phyloP scores from a whole-genome alignment of 2,113 vertebrate species.

The Sinocyclocheilus maitianheensis region DNA sequence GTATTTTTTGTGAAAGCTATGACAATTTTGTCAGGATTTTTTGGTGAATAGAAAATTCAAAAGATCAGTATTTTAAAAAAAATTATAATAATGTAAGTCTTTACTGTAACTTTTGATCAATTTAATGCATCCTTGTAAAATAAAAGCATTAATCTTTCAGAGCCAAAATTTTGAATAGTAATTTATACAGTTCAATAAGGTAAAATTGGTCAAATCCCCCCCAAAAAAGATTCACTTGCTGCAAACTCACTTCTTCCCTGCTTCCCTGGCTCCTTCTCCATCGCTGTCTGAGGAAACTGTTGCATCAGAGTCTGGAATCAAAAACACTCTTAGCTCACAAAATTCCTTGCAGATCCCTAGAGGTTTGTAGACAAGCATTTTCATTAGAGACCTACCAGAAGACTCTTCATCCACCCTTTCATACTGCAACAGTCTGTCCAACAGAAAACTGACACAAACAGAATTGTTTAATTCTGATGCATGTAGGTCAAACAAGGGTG shows the following conservation, averaged over 20 bases:
- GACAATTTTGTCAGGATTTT: too few relatives aligned
- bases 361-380: not conserved
- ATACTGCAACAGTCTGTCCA: conserved; percentile 88
- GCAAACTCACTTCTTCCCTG: conserved; percentile 80
- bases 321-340: not conserved
- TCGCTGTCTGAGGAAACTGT: conserved; percentile 91
- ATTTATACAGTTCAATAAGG: too few relatives aligned
- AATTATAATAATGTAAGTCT: too few relatives aligned
- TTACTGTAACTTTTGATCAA: too few relatives aligned
- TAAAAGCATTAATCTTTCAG: too few relatives aligned
- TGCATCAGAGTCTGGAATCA: conserved; percentile 83
- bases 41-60: too few relatives aligned
- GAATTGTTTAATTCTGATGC: not conserved
- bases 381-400: conserved; percentile 74
- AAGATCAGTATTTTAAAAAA: too few relatives aligned
- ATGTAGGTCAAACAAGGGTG: not conserved
- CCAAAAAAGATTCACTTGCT: not conserved
- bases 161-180: too few relatives aligned
- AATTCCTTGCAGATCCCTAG: not conserved
- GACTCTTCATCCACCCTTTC: conserved; percentile 92
- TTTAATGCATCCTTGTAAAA: too few relatives aligned
- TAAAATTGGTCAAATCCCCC: too few relatives aligned
- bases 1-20: too few relatives aligned
- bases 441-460: conserved; percentile 78
- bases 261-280: conserved; percentile 79